Conservation (phyloP, 2,888 invertebrate species). For the Rhagophthalmus giganteus region DNA sequence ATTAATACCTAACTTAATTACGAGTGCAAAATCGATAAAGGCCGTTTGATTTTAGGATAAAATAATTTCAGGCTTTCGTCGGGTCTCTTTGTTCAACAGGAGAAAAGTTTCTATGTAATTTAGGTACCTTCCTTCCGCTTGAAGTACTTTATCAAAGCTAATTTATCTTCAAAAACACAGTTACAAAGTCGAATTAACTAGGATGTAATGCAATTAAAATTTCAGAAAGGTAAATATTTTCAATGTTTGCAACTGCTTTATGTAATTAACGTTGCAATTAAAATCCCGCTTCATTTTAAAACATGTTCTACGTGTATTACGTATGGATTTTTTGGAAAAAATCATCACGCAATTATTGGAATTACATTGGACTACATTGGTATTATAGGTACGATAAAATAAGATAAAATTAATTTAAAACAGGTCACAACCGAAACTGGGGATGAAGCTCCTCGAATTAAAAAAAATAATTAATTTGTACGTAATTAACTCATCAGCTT, state of each 20-base stretch:
- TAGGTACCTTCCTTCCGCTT: constrained; percentile 41
- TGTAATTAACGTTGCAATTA: constrained; percentile 19
- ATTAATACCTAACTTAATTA: constrained; percentile 24
- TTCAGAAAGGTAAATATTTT: constrained; percentile 27
- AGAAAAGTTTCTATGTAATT: constrained; percentile 40
- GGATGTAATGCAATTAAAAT: constrained; percentile 26
- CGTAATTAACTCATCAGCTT: no score
- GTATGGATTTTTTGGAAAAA: no score
- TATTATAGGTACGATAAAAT: no score
- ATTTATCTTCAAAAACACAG: constrained; percentile 45
- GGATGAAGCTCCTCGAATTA: no score
- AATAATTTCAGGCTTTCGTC: constrained; percentile 39
- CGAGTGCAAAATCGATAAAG: constrained; percentile 37
- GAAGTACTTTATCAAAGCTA: constrained; percentile 46
- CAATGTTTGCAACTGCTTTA: constrained; percentile 18
- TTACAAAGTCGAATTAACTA: constrained; percentile 37
- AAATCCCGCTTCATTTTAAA: constrained; percentile 5
- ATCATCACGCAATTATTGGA: no score
- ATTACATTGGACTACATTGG: no score
- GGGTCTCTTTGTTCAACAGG: constrained; percentile 25
- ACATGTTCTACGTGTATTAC: background rate
- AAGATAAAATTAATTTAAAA: no score
- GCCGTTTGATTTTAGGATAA: constrained; percentile 38
- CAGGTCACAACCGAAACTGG: no score
- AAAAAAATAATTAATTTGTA: no score